These are phyloP conservation scores for Archivesica marissinica DNA, from an alignment of 1,140 invertebrate genomes.

Conservation along the genomic window DNA sequence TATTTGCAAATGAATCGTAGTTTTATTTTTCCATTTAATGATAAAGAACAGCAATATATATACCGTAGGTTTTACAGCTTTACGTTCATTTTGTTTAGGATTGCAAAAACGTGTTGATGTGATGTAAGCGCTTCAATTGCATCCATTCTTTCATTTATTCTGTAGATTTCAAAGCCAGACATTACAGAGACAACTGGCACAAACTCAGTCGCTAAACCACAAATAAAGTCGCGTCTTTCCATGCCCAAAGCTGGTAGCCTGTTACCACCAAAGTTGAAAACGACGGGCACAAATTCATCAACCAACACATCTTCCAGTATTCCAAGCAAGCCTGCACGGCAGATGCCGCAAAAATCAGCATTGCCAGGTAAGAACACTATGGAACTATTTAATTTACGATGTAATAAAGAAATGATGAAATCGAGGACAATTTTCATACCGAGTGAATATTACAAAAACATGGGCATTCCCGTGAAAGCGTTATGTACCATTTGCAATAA, in stretches of 20 bases:
- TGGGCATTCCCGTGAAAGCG: not conserved
- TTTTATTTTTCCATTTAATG: too few species aligned
- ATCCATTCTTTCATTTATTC: too few species aligned
- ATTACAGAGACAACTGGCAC: not conserved
- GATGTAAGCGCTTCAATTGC: too few species aligned
- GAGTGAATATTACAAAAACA: not conserved
- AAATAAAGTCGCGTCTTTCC: conserved; percentile 17
- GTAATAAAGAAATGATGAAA: too few species aligned
- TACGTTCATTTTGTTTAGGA: too few species aligned
- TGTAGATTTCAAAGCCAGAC: conserved; percentile 6
- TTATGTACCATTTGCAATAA: not conserved
- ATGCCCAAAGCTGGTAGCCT: conserved; percentile 18
- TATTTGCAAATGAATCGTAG: too few species aligned
- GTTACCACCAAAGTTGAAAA: conserved; percentile 30
- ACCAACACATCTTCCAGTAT: not conserved
- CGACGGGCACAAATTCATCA: not conserved
- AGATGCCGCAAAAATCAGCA: conserved; percentile 24
- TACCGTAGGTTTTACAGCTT: too few species aligned
- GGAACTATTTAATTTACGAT: not conserved
- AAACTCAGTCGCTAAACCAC: not conserved
- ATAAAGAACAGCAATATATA: too few species aligned
- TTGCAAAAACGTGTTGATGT: too few species aligned
- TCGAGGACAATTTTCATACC: not conserved
- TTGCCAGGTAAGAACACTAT: not conserved
- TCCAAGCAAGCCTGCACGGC: not conserved